These are phyloP conservation scores for Lysiphlebus fabarum DNA, from an alignment of 1,140 invertebrate genomes.

Conservation along the genomic window DNA sequence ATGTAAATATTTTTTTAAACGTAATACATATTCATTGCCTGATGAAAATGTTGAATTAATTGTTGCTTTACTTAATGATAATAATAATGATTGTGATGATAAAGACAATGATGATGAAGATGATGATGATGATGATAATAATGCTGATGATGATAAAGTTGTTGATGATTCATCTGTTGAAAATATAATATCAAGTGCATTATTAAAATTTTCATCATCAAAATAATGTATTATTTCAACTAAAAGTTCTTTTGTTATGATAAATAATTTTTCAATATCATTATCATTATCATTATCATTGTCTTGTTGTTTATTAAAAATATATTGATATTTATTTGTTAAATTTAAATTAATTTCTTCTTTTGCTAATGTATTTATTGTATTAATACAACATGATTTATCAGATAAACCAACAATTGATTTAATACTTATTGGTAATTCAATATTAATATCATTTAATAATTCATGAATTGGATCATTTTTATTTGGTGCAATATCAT, in stretches of 20 bases:
- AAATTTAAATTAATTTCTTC: conserved; percentile 73
- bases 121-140: background rate
- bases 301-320: conserved; percentile 54
- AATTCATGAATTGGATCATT: conserved; percentile 69
- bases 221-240: conserved; percentile 65
- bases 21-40: conserved; percentile 60
- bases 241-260: conserved; percentile 68
- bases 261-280: conserved; percentile 68
- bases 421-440: conserved; percentile 62
- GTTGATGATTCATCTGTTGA: conserved; percentile 38
- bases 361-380: conserved; percentile 53
- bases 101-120: no score
- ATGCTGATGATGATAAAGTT: conserved; percentile 32
- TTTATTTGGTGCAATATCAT: conserved; percentile 67
- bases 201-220: conserved; percentile 53
- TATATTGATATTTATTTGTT: conserved; percentile 63
- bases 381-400: conserved; percentile 34
- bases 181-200: conserved; percentile 41
- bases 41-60: conserved; percentile 47
- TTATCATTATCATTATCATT: conserved; percentile 64
- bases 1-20: conserved; percentile 62
- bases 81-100: conserved; percentile 17
- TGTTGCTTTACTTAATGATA: conserved; percentile 18
- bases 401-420: conserved; percentile 57
- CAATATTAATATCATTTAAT: conserved; percentile 62